Evolutionary conservation across 2,888 invertebrate genomes (phyloP).

Genomic region (Epistrophella euchroma): DNA sequence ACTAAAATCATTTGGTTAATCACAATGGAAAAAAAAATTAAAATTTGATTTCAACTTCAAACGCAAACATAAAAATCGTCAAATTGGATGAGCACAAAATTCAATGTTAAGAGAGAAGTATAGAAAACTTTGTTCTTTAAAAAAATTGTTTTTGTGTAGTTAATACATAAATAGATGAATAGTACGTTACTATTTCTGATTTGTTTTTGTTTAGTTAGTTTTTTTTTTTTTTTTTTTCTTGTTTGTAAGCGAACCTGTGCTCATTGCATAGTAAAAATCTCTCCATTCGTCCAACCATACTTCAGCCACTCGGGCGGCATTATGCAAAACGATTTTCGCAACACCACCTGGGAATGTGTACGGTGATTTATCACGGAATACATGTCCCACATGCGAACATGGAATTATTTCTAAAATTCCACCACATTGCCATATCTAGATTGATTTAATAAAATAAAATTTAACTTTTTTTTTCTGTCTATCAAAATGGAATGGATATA

Average conservation of each 20-base stretch:
- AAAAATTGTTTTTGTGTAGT: conserved; percentile 50
- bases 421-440: conserved; percentile 98
- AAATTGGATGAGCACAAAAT: conserved; percentile 79
- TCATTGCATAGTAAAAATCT: conserved; percentile 99
- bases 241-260: conserved; percentile 93
- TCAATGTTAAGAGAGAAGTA: conserved; percentile 75
- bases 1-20: conserved; percentile 57
- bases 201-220: conserved; percentile 58
- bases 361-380: conserved; percentile 98
- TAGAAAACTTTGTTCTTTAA: conserved; percentile 54
- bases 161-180: conserved; percentile 24
- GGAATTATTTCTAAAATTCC: conserved; percentile 97
- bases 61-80: conserved; percentile 53
- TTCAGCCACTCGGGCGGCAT: conserved; percentile 98
- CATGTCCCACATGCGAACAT: conserved; percentile 98
- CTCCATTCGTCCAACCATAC: conserved; percentile 99
- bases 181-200: conserved; percentile 42
- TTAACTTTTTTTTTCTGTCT: conserved; percentile 36
- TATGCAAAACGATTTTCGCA: conserved; percentile 98
- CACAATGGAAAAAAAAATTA: conserved; percentile 57
- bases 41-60: conserved; percentile 23
- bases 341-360: conserved; percentile 99
- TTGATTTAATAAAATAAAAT: conserved; percentile 59
- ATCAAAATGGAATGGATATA: conserved; percentile 48
- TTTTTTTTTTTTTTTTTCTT: conserved; percentile 46